Evolutionary conservation across 1,140 invertebrate genomes (phyloP).

Genomic region (Aradophagus sp.): DNA sequence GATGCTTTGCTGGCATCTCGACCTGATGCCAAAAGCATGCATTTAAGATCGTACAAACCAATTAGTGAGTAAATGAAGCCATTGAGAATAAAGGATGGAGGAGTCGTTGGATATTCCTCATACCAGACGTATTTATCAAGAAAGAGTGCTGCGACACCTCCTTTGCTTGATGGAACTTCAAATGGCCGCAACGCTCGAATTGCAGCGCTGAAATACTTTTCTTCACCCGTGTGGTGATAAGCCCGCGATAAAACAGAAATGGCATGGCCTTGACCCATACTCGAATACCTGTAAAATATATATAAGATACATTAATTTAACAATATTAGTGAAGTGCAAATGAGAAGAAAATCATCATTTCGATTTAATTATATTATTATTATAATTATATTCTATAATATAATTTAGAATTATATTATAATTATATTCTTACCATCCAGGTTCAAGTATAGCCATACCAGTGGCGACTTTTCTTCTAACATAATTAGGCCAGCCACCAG

Average conservation of each 20-base stretch:
- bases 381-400: too few species aligned
- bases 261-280: conserved; percentile 98
- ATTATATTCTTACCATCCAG: conserved; percentile 76
- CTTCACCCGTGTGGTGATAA: conserved; percentile 86
- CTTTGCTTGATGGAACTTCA: conserved; percentile 79
- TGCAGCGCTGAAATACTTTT: conserved; percentile 87
- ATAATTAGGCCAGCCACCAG: conserved; percentile 92
- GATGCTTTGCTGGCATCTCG: conserved; percentile 79
- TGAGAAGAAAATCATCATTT: too few species aligned
- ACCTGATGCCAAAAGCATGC: conserved; percentile 76
- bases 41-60: conserved; percentile 94
- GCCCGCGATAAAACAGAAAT: conserved; percentile 94
- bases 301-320: too few species aligned
- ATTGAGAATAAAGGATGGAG: conserved; percentile 96
- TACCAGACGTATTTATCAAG: conserved; percentile 90
- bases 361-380: too few species aligned
- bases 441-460: conserved; percentile 85
- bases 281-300: conserved; percentile 87
- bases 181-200: conserved; percentile 88
- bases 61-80: conserved; percentile 99
- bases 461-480: conserved; percentile 85
- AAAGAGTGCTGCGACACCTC: conserved; percentile 91
- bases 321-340: too few species aligned
- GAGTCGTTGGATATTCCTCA: conserved; percentile 98
- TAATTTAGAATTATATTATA: too few species aligned